A percentile compares a stretch with the other conserved stretches of the same genome.
Evolutionary conservation across 2,113 vertebrate genomes (phyloP).

Genomic region (Chloebia gouldiae): DNA sequence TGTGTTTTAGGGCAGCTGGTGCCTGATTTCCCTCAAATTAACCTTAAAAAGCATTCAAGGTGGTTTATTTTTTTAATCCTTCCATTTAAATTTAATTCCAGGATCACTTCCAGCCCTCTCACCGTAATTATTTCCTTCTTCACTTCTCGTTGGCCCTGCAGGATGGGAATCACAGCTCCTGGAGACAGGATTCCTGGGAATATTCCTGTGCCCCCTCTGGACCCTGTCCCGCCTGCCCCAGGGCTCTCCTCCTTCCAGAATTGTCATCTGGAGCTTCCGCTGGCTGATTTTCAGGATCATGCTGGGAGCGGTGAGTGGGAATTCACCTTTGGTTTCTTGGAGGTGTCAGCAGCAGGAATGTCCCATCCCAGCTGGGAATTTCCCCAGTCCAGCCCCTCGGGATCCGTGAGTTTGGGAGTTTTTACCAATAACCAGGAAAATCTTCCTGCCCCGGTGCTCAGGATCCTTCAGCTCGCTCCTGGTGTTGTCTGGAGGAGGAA

Average conservation of each 20-base stretch:
- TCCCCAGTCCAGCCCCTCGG: rapidly evolving
- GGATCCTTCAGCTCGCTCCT: neutral
- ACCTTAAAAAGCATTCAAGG: neutral
- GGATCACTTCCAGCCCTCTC: neutral
- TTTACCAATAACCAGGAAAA: neutral
- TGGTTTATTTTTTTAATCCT: neutral
- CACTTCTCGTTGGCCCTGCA: neutral
- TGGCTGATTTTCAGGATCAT: constrained; percentile 99
- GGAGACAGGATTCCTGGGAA: constrained; percentile 91
- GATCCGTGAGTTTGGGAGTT: neutral
- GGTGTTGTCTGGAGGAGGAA: neutral
- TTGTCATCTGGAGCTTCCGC: constrained; percentile 90
- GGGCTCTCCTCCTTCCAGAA: constrained; percentile 76
- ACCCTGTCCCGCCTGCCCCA: constrained; percentile 79
- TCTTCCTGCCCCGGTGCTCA: neutral
- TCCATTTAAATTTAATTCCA: neutral
- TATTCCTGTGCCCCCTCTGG: constrained; percentile 92
- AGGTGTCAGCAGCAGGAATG: neutral
- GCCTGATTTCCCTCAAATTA: neutral
- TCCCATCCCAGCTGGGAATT: neutral
- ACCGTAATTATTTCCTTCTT: neutral
- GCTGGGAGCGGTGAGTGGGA: constrained; percentile 90
- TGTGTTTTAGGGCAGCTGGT: neutral
- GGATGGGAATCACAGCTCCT: constrained; percentile 97
- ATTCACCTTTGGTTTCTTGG: rapidly evolving